Percentiles rank a stretch among this genome's conserved stretches.
Conservation (phyloP, 1,140 invertebrate species). For the Lepidurus packardi region DNA sequence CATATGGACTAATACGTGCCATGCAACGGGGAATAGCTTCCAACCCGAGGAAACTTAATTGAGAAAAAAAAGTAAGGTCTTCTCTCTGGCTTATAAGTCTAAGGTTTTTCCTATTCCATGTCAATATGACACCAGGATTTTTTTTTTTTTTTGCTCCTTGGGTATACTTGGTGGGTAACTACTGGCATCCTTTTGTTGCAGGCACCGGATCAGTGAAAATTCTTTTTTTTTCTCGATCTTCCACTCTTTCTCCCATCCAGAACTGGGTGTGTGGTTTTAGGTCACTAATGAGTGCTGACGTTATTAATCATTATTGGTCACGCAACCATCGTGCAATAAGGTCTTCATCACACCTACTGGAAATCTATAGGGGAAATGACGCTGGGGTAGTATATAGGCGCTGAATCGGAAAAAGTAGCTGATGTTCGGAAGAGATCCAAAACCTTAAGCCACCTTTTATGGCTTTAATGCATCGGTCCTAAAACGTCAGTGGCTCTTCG, state of each 20-base stretch:
- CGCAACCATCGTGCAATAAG: conserved; percentile 5
- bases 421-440: conserved; percentile 13
- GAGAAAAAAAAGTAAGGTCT: background rate
- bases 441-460: conserved; percentile 6
- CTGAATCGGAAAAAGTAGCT: background rate
- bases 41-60: conserved; percentile 2
- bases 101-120: conserved; percentile 1
- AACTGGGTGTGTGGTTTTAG: conserved; percentile 7
- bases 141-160: conserved; percentile 10
- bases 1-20: conserved; percentile 15
- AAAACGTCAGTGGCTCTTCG: conserved; percentile 9
- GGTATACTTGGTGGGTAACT: background rate
- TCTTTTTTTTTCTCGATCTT: background rate
- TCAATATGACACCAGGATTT: background rate
- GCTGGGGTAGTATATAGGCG: background rate
- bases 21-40: conserved; percentile 3
- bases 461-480: conserved; percentile 9
- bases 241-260: background rate
- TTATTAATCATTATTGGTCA: conserved; percentile 22
- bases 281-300: conserved; percentile 18
- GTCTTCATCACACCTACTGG: conserved; percentile 5
- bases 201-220: background rate
- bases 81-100: conserved; percentile 3
- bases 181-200: background rate
- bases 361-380: conserved; percentile 1